Conservation (phyloP, 2,888 invertebrate genomes). For the Philonicus albiceps region DNA sequence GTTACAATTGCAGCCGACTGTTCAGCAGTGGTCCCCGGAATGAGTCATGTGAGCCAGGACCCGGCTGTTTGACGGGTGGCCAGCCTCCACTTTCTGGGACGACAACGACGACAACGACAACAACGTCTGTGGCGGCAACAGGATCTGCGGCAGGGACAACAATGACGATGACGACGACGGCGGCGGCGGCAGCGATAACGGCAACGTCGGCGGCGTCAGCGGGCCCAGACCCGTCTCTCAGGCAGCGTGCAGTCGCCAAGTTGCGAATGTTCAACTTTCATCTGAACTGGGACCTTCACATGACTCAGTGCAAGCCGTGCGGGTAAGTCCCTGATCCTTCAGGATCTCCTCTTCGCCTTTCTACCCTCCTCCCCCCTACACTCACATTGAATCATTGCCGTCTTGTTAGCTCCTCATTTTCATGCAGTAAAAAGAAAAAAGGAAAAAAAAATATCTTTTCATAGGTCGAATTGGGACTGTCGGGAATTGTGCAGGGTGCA, state of each 20-base stretch:
- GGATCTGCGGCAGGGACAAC: constrained; percentile 48
- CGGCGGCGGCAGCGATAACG: constrained; percentile 48
- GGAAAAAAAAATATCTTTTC: background rate
- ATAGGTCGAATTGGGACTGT: constrained; percentile 21
- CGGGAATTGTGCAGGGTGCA: background rate
- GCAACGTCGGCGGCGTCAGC: constrained; percentile 44
- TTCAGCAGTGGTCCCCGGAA: constrained; percentile 50
- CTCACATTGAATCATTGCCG: constrained; percentile 20
- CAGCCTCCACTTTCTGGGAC: background rate
- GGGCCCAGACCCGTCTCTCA: constrained; percentile 57
- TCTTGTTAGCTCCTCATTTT: constrained; percentile 3
- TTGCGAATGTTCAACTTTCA: constrained; percentile 64
- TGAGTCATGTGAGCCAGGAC: constrained; percentile 46
- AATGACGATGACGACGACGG: constrained; percentile 42
- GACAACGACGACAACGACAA: constrained; percentile 30
- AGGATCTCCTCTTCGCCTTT: background rate
- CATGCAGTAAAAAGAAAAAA: background rate
- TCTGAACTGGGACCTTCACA: constrained; percentile 64
- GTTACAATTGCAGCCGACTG: constrained; percentile 47
- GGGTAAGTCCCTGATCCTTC: constrained; percentile 56
- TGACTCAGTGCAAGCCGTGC: constrained; percentile 64
- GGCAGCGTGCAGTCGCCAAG: constrained; percentile 63
- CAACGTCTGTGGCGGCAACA: constrained; percentile 42
- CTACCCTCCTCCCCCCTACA: background rate
- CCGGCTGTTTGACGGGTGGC: constrained; percentile 36